phyloP scores from a whole-genome alignment of 1,140 invertebrate species.

The Homarus americanus region DNA sequence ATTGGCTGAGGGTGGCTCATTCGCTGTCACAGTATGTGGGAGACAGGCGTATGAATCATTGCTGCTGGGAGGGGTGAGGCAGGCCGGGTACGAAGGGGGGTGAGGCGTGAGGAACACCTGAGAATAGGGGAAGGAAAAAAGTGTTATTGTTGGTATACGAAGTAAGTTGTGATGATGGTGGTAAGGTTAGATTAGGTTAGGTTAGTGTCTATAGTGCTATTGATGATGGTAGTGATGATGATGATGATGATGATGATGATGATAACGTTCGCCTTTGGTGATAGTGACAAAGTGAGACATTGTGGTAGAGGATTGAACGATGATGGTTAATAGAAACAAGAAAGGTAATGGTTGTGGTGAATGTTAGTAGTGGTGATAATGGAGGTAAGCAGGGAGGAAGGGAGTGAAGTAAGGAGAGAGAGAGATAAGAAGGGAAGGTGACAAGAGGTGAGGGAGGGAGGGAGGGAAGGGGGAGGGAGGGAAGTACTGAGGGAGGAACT shows the following conservation, averaged over 20 bases:
- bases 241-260: too few relatives aligned
- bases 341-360: too few relatives aligned
- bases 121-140: background rate
- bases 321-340: too few relatives aligned
- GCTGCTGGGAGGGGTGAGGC: background rate
- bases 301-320: too few relatives aligned
- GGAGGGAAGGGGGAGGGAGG: background rate
- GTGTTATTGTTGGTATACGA: too few relatives aligned
- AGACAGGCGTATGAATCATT: constrained; percentile 64
- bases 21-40: constrained; percentile 54
- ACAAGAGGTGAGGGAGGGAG: background rate
- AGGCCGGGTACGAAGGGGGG: background rate
- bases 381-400: too few relatives aligned
- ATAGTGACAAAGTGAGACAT: too few relatives aligned
- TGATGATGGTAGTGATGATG: background rate
- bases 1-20: constrained; percentile 50
- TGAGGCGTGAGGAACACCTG: background rate
- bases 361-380: too few relatives aligned
- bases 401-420: too few relatives aligned
- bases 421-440: background rate
- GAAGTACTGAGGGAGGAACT: background rate
- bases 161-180: too few relatives aligned
- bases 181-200: too few relatives aligned
- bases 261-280: too few relatives aligned
- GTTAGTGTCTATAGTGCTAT: background rate